Evolutionary conservation across 1,140 invertebrate species (phyloP), one percentile per base, ranked within the genome.

Genomic region (Panagrolaimus sp.): DNA sequence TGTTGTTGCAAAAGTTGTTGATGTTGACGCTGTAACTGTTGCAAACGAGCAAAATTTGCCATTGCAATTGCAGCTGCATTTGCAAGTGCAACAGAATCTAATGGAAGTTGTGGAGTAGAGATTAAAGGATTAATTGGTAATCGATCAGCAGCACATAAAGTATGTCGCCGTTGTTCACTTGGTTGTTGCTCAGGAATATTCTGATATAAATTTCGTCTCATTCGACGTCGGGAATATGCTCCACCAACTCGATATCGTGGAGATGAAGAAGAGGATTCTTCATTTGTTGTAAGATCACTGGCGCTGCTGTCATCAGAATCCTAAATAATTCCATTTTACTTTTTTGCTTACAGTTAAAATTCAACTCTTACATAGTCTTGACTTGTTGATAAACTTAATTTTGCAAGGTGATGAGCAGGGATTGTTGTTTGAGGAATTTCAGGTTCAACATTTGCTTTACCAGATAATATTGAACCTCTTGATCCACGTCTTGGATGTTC

Each of bases 381-480:
- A 67, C 66, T 73, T 13, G 80, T 74, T 7, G 80, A 75, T 20
- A 82, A 63, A 45, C 63, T 79, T 8, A 81, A 67, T 62, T 82
- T 72, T 31, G 78, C 81, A 20, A 83, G 69, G 44, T 81, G 81
- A 57, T 82, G 79, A 14, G 81, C 68, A 5, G 79, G 77, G 66
- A 81, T 83, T 5, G 78, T 83, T 13, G 74, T 67, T 14, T 70
- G 47, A 11, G 72, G 51, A 20, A 70, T 73, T 53, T 76, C 74
- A 8, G 76, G 72, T 43, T 80, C 80, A 5, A 80, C 76, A 51
- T 77, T 78, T 11, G 78, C 79, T 57, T 78, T 80, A 25, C 79
- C 79, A 48, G 82, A 83, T 8, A 83, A 48, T 63, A 81, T 81
- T 8, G 81, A 83, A 16, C 79, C 79, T 45, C 79, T 71, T n/a